Conservation (phyloP, 2,113 vertebrate species). For the Lamprotornis superbus region DNA sequence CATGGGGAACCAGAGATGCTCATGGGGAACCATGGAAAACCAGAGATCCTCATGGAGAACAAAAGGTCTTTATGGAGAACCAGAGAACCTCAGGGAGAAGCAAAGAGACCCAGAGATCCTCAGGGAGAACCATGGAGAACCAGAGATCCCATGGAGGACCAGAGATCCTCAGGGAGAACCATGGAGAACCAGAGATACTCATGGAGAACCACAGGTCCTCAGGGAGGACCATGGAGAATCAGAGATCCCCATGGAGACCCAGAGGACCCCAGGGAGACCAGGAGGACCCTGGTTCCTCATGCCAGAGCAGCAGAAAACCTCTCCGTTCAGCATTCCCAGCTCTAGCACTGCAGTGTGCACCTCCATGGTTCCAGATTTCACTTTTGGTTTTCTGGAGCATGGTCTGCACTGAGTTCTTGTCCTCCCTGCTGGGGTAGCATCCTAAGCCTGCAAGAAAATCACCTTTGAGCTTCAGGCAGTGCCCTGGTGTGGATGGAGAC, state of each 20-base stretch:
- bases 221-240: not conserved
- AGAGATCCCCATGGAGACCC: too few relatives aligned
- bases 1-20: not conserved
- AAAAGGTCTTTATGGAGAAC: not conserved
- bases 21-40: not conserved
- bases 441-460: not conserved
- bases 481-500: not conserved
- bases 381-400: not conserved
- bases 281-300: fast-evolving
- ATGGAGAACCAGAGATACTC: not conserved
- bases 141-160: not conserved
- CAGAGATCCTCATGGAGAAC: too few relatives aligned
- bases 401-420: not conserved
- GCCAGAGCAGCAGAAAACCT: not conserved
- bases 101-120: not conserved
- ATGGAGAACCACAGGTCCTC: too few relatives aligned
- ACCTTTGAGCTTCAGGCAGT: not conserved
- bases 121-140: not conserved
- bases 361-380: not conserved
- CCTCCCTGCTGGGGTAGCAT: not conserved
- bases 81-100: not conserved
- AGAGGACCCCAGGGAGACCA: not conserved
- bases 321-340: not conserved
- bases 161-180: not conserved
- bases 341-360: fast-evolving